phyloP scores from a whole-genome alignment of 2,113 vertebrate species.

The Micronycteris hirsuta region DNA sequence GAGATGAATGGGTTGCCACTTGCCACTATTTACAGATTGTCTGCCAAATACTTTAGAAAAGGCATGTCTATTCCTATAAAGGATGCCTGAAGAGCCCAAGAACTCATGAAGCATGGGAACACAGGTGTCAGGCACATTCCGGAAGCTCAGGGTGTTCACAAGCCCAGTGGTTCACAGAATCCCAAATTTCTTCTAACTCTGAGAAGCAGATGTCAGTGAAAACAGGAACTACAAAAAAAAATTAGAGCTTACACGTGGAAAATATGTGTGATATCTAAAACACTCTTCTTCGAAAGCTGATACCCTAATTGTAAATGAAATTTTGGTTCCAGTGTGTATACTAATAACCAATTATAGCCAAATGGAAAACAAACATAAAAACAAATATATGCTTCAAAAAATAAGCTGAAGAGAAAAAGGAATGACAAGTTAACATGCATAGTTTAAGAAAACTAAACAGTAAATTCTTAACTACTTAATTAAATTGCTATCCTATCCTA shows the following conservation, averaged over 20 bases:
- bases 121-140: neutral
- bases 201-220: neutral
- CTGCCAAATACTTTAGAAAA: neutral
- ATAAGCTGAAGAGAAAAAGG: neutral
- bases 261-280: neutral
- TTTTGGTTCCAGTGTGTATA: neutral
- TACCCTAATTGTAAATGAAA: neutral
- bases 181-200: neutral
- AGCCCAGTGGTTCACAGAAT: neutral
- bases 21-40: neutral
- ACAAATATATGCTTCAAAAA: constrained; percentile 2
- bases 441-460: neutral
- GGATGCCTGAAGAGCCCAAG: neutral
- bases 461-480: neutral
- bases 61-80: neutral
- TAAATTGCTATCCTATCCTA: neutral
- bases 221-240: neutral
- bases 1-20: neutral
- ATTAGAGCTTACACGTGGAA: neutral
- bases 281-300: neutral
- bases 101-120: neutral
- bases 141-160: neutral
- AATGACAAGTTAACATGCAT: neutral
- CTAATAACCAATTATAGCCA: neutral
- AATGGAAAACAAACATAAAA: neutral